These are phyloP conservation scores for Lagodon rhomboides DNA, from an alignment of 2,797 vertebrate species.

Conservation along the genomic window DNA sequence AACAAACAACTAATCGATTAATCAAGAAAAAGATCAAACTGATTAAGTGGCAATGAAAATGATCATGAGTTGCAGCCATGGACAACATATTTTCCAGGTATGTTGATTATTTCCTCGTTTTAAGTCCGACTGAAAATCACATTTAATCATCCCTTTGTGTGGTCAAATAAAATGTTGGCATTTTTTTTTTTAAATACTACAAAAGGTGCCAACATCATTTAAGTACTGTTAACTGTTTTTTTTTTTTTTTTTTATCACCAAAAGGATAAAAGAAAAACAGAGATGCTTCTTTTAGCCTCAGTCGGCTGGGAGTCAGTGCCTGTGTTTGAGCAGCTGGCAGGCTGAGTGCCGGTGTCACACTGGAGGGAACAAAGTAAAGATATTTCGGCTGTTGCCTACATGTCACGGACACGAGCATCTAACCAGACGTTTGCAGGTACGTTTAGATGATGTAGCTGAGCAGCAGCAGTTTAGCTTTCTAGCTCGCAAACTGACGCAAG, in stretches of 20 bases:
- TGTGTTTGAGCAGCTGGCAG: constrained; percentile 10
- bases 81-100: background rate
- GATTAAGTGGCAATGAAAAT: too few species aligned
- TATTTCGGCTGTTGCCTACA: too few species aligned
- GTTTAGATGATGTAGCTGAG: background rate
- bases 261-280: background rate
- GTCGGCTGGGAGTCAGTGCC: too few species aligned
- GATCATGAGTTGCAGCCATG: background rate
- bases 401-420: background rate
- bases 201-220: too few species aligned
- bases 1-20: too few species aligned
- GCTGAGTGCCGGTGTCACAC: background rate
- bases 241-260: background rate
- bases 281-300: background rate
- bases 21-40: too few species aligned
- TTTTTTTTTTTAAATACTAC: background rate
- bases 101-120: background rate
- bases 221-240: background rate
- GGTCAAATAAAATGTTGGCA: background rate
- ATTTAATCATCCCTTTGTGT: background rate
- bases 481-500: background rate
- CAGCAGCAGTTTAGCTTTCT: background rate
- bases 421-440: background rate
- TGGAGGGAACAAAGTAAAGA: constrained; percentile 4
- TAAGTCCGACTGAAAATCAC: background rate